Conservation (phyloP, 2,113 vertebrate genomes). For the Oncorhynchus gorbuscha region DNA sequence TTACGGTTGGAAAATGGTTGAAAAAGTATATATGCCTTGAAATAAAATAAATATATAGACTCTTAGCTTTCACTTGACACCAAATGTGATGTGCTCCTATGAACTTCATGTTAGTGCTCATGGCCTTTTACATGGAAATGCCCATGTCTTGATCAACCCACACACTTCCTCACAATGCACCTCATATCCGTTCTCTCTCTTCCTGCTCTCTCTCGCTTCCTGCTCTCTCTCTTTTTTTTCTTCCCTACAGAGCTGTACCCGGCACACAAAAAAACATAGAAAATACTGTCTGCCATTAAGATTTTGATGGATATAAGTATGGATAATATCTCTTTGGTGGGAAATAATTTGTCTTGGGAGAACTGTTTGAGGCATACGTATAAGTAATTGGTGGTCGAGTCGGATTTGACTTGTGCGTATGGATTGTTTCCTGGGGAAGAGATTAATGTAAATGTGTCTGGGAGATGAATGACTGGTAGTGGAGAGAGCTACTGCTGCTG, state of each 20-base stretch:
- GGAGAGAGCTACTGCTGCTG: constrained; percentile 7
- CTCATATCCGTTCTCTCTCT: too few species aligned
- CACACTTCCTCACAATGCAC: too few species aligned
- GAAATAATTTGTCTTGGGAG: constrained; percentile 26
- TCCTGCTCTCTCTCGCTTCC: not conserved
- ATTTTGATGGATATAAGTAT: constrained; percentile 20
- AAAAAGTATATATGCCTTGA: too few species aligned
- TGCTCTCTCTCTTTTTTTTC: not conserved
- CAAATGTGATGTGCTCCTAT: too few species aligned
- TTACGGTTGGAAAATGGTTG: too few species aligned
- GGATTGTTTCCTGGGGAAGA: constrained; percentile 20
- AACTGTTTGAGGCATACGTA: not conserved
- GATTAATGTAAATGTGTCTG: constrained; percentile 19
- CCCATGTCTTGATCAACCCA: too few species aligned
- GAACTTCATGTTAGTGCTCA: too few species aligned
- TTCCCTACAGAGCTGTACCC: not conserved
- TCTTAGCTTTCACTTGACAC: not conserved
- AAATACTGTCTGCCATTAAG: constrained; percentile 26
- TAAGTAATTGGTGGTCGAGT: constrained; percentile 27
- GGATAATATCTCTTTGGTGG: constrained; percentile 18
- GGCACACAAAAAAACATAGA: constrained; percentile 9
- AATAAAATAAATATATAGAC: too few species aligned
- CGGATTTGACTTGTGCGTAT: not conserved
- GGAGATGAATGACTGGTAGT: constrained; percentile 28
- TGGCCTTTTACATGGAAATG: too few species aligned